Percentiles rank a stretch among this genome's conserved stretches.
Conservation (phyloP, 53 echinoderm and acorn worm genomes). For the Echinarachnius parma region DNA sequence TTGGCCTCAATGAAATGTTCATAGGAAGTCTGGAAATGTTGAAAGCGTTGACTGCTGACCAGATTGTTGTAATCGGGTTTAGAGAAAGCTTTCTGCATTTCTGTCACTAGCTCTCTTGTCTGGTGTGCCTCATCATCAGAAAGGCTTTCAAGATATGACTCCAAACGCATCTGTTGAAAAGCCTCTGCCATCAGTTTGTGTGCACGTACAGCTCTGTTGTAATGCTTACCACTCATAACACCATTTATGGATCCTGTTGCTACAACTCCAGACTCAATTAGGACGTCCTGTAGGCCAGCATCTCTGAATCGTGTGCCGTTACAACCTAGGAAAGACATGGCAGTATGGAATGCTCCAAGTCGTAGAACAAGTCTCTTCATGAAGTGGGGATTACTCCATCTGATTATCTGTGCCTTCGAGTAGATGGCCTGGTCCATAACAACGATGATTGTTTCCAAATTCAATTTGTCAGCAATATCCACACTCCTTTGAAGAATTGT, state of each 20-base stretch:
- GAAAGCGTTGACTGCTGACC: neutral
- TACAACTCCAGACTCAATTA: slow-evolving; percentile 63
- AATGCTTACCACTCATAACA: slow-evolving; percentile 62
- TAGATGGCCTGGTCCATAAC: slow-evolving; percentile 69
- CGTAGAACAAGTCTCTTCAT: slow-evolving; percentile 49
- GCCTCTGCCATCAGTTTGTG: slow-evolving; percentile 66
- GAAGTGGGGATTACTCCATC: slow-evolving; percentile 50
- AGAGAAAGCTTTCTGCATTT: slow-evolving; percentile 3
- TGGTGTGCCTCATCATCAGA: neutral
- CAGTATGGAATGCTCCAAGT: slow-evolving; percentile 68
- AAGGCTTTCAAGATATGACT: slow-evolving; percentile 16
- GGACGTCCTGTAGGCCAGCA: slow-evolving; percentile 62
- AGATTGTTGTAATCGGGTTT: neutral
- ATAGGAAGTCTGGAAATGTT: too few relatives aligned
- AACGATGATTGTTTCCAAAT: slow-evolving; percentile 46
- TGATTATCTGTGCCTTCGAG: slow-evolving; percentile 52
- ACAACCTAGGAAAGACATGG: slow-evolving; percentile 53
- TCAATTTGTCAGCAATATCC: slow-evolving; percentile 36
- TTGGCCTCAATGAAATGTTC: too few relatives aligned
- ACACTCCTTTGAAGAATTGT: slow-evolving; percentile 54
- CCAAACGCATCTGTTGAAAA: slow-evolving; percentile 41
- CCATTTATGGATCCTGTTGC: slow-evolving; percentile 64
- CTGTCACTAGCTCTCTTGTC: neutral
- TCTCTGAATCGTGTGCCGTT: slow-evolving; percentile 67
- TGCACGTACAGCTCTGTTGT: slow-evolving; percentile 51